Evolutionary conservation across 23 tunicate species (phyloP), one percentile per base, ranked within the genome.

Genomic region (Diplosoma virens): DNA sequence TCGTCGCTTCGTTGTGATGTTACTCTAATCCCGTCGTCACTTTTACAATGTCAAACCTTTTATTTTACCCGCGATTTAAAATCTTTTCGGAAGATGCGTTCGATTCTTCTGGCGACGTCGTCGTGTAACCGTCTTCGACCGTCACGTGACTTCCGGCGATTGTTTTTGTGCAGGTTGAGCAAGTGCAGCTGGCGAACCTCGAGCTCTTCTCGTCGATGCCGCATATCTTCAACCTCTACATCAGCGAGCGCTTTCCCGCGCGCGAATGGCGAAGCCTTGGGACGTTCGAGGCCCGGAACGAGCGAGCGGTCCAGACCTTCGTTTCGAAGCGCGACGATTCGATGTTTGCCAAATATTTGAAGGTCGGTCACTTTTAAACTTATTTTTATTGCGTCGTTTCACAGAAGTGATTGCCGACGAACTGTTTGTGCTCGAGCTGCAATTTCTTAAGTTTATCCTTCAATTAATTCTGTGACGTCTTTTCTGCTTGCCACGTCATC

Each of bases 191-290:
- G 6, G 92, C 93, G 21, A 92, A 92, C 45, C 58, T 81, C 26
- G 97, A 92, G 47, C 76, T 92, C 27, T 92, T 92, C 60, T 92
- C 97, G 6, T 92, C 97, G 0, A 69, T 90, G 32, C 87, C 92
- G 3, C 75, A 77, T n/a, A 47, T 88, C 16, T 92, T 85, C 66
- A 75, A 75, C 25, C 79, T 92, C 26, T 79, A 59, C 52, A 74
- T 92, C 30, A 85, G 92, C 59, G 97, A 92, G 77, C 77, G 97
- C 3, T 92, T 54, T 32, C 97, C 97, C 0, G 87, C 97, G 1
- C 82, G 97, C 27, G 97, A 92, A 32, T 92, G 97, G 97, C 69
- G 56, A 18, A 58, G 22, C 11, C 58, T 92, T 24, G 97, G 97
- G 0, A 81, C 84, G 0, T 92, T 92, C 46, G 84, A 92, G 56